Conservation (phyloP, 2,888 invertebrate genomes). For the Podotricha telesiphe region DNA sequence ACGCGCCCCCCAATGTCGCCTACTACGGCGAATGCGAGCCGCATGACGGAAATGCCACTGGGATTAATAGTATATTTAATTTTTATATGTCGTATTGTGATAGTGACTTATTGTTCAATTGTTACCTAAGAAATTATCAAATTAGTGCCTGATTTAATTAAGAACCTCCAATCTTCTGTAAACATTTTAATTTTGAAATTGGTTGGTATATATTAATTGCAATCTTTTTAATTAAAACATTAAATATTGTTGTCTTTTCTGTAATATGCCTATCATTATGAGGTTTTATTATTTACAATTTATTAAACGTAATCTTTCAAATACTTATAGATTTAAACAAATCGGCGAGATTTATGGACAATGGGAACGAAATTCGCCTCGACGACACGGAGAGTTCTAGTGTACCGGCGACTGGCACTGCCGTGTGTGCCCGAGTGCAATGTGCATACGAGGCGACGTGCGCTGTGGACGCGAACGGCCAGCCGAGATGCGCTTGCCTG, state of each 20-base stretch:
- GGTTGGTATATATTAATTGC: too few relatives aligned
- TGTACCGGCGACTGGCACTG: conserved; percentile 75
- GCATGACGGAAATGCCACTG: conserved; percentile 82
- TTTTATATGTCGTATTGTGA: not conserved
- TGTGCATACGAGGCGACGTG: conserved; percentile 94
- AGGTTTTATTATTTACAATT: too few relatives aligned
- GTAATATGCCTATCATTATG: too few relatives aligned
- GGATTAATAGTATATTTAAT: conserved; percentile 39
- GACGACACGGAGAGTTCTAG: conserved; percentile 67
- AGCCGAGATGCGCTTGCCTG: conserved; percentile 88
- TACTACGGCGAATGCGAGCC: conserved; percentile 91
- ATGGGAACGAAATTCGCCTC: conserved; percentile 67
- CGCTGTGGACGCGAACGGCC: conserved; percentile 88
- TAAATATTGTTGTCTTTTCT: too few relatives aligned
- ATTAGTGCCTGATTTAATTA: too few relatives aligned
- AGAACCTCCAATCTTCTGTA: too few relatives aligned
- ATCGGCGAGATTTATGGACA: conserved; percentile 59
- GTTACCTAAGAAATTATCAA: not conserved
- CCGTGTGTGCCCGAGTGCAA: conserved; percentile 90
- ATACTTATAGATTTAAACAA: conserved; percentile 58
- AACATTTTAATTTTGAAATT: too few relatives aligned
- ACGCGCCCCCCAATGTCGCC: conserved; percentile 77
- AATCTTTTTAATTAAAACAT: too few relatives aligned
- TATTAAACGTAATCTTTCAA: not conserved
- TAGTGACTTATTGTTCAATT: not conserved